These are phyloP conservation scores for Stenodema calcarata DNA, from an alignment of 2,888 invertebrate species.

Conservation along the genomic window DNA sequence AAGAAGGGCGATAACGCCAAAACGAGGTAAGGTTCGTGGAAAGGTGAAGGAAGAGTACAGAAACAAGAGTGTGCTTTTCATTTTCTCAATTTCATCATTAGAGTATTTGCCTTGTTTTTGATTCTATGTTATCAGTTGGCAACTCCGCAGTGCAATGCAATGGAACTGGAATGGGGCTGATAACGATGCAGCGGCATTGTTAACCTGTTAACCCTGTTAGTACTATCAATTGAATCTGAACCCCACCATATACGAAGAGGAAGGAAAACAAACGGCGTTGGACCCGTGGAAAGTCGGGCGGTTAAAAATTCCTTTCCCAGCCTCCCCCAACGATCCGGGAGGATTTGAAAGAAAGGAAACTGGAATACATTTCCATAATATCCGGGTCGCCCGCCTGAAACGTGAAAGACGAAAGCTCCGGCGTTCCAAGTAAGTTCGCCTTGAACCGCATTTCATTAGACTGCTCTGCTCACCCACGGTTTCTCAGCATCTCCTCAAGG, in stretches of 20 bases:
- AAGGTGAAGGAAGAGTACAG: too few species aligned
- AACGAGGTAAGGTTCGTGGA: too few species aligned
- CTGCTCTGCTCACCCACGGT: background rate
- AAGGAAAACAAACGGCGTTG: background rate
- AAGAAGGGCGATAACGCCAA: too few species aligned
- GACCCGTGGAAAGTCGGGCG: conserved; percentile 3
- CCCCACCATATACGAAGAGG: background rate
- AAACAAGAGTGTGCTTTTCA: too few species aligned
- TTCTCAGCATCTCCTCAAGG: background rate
- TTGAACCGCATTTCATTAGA: background rate
- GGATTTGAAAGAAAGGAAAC: background rate
- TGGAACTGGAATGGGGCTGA: background rate
- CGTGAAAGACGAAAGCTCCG: conserved; percentile 28
- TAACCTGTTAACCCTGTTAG: background rate
- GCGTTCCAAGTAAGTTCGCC: background rate
- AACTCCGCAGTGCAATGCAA: too few species aligned
- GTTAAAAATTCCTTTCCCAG: background rate
- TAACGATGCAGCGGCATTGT: background rate
- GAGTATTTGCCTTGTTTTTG: too few species aligned
- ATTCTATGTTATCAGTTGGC: too few species aligned
- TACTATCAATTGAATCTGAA: background rate
- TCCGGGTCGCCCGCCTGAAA: conserved; percentile 19
- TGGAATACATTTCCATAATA: conserved; percentile 40
- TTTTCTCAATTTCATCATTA: too few species aligned
- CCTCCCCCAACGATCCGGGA: background rate